These are phyloP conservation scores for Sylvietta virens DNA, from an alignment of 2,113 vertebrate species.

Conservation along the genomic window DNA sequence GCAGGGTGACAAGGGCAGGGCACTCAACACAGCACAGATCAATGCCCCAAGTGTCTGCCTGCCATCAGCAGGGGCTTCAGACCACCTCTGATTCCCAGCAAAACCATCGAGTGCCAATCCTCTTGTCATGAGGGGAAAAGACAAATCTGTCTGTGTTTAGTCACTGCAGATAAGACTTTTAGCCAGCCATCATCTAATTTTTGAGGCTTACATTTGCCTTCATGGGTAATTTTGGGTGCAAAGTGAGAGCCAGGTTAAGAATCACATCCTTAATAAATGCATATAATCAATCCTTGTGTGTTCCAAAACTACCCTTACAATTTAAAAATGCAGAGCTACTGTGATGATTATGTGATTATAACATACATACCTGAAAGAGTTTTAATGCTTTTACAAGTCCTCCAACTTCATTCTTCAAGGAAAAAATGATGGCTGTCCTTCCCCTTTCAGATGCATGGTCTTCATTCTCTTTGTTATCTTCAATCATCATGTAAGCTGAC, in stretches of 20 bases:
- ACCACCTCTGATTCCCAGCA: not conserved
- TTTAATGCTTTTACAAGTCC: slow-evolving; percentile 93
- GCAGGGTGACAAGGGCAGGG: not conserved
- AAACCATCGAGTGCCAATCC: fast-evolving
- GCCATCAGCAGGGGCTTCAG: not conserved
- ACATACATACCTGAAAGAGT: slow-evolving; percentile 86
- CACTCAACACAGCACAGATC: fast-evolving
- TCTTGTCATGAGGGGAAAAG: not conserved
- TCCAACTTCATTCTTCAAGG: slow-evolving; percentile 96
- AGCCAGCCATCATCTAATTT: not conserved
- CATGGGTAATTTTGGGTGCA: not conserved
- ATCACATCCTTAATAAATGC: not conserved
- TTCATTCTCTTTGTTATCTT: slow-evolving; percentile 91
- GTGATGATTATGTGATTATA: not conserved
- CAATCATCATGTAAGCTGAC: slow-evolving; percentile 83
- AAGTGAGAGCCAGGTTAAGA: not conserved
- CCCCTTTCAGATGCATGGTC: slow-evolving; percentile 77
- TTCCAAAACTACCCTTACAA: not conserved
- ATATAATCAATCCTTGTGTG: not conserved
- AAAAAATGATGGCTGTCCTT: slow-evolving; percentile 88
- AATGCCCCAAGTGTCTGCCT: not conserved
- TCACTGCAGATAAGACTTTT: not conserved
- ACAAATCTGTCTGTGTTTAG: not conserved
- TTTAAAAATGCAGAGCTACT: not conserved
- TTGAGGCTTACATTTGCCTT: not conserved